Conservation (phyloP, 2,888 invertebrate genomes). For the Nesidiocoris tenuis region DNA sequence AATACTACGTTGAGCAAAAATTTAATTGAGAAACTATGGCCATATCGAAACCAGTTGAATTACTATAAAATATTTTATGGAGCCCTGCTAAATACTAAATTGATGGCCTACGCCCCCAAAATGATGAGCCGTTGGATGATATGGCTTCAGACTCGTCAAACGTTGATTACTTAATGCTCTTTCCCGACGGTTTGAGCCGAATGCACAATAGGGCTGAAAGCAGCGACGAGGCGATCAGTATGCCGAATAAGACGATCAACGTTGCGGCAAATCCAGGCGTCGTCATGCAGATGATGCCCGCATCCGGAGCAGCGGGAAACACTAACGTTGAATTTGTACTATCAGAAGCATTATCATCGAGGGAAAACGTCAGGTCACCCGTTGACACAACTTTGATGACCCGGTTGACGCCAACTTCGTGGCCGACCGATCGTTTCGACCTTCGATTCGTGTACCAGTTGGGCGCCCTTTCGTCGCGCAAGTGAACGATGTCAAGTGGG, state of each 20-base stretch:
- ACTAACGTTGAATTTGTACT: constrained; percentile 64
- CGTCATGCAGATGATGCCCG: constrained; percentile 84
- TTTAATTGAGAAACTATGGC: too few species aligned
- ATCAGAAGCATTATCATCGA: constrained; percentile 64
- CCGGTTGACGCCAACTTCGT: constrained; percentile 70
- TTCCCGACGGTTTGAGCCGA: constrained; percentile 58
- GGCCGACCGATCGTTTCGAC: constrained; percentile 67
- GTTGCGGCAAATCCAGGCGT: constrained; percentile 90
- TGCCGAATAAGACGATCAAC: constrained; percentile 76
- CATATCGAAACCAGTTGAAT: too few species aligned
- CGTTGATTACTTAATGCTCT: constrained; percentile 25
- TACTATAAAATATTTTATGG: too few species aligned
- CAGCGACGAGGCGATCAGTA: constrained; percentile 79
- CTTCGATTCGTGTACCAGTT: constrained; percentile 68
- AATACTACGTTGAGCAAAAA: too few species aligned
- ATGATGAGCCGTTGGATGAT: too few species aligned
- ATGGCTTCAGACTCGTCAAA: too few species aligned
- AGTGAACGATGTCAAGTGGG: constrained; percentile 62
- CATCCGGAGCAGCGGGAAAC: constrained; percentile 59
- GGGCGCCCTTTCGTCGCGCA: constrained; percentile 79
- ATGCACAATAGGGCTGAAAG: constrained; percentile 83
- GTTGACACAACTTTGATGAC: constrained; percentile 89
- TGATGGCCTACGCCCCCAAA: too few species aligned
- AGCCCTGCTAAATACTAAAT: too few species aligned
- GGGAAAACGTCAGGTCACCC: constrained; percentile 80